Base-by-base conservation (phyloP, 2,888 invertebrate genomes). In the Apodemia mormo region DNA sequence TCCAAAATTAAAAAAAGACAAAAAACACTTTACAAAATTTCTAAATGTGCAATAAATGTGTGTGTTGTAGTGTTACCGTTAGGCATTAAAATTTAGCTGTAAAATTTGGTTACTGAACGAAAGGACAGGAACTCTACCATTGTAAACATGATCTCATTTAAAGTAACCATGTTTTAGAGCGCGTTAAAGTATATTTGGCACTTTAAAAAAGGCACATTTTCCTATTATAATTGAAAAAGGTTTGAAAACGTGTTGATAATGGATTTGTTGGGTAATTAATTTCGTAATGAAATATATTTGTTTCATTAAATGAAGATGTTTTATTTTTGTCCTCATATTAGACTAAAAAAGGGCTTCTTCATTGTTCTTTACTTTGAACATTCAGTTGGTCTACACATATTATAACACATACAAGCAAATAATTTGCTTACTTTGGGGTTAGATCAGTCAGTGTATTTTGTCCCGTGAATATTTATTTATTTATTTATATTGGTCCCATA, bases 31-130 rank as follows among this genome's bases (percentile, higher is more conserved):
- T 92, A 92, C 85, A 86, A 91, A 93, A 90, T 91, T 93, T 93
- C 93, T 94, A 92, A 93, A 93, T 93, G 94, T 94, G 94, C 93
- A 93, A 93, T 93, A 93, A 93, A 90, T 92, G 90, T 93, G 93
- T 93, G 93, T 93, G 93, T 93, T 89, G 93, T 93, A 94, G 94
- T 92, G 89, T 92, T 92, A 92, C 91, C 90, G 86, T 92, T 92
- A 92, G 92, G 92, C 90, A 87, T 92, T 90, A 90, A 90, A 89
- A 81, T 85, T 84, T 87, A 75, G 85, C 86, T 84, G 77, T 78
- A 81, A 82, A 85, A 80, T 87, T 85, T 85, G 80, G 80, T 79
- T 80, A 80, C 78, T 75, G 70, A 70, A 72, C 74, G 76, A 71
- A 73, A 73, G 69, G 75, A 67, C 66, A 37, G 67, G 72, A 37